These are phyloP conservation scores for Agraylea sexmaculata DNA, from an alignment of 1,140 invertebrate genomes.

Conservation along the genomic window DNA sequence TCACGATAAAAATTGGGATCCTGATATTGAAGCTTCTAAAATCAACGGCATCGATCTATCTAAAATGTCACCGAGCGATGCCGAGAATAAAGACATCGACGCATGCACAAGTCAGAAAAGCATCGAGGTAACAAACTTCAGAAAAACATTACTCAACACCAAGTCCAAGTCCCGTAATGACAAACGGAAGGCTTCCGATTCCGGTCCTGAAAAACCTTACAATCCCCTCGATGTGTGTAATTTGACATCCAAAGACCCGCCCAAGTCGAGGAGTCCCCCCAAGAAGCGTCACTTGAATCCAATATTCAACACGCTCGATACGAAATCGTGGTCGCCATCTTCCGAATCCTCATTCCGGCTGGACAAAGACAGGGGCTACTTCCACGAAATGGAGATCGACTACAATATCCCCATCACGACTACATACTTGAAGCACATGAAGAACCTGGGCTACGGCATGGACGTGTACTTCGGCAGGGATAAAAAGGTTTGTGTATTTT, in stretches of 20 bases:
- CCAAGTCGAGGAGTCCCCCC: slow-evolving; percentile 35
- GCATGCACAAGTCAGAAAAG: background rate
- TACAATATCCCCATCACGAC: slow-evolving; percentile 77
- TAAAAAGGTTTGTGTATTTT: slow-evolving; percentile 35
- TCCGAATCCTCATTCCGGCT: slow-evolving; percentile 33
- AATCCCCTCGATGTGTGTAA: slow-evolving; percentile 56
- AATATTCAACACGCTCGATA: slow-evolving; percentile 18
- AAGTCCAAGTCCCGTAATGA: slow-evolving; percentile 24
- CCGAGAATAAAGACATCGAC: slow-evolving; percentile 4
- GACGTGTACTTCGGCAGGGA: slow-evolving; percentile 50
- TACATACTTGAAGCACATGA: slow-evolving; percentile 71
- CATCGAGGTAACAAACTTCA: slow-evolving; percentile 24
- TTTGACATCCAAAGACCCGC: slow-evolving; percentile 51
- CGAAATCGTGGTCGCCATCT: slow-evolving; percentile 19
- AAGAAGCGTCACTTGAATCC: slow-evolving; percentile 31
- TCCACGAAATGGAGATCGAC: slow-evolving; percentile 48
- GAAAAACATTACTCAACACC: slow-evolving; percentile 27
- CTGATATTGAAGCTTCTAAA: slow-evolving; percentile 33
- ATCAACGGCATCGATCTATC: slow-evolving; percentile 17
- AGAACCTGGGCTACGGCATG: slow-evolving; percentile 44
- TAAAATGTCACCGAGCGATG: slow-evolving; percentile 12
- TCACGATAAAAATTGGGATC: slow-evolving; percentile 39
- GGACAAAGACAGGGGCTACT: slow-evolving; percentile 22
- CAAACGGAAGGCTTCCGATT: slow-evolving; percentile 26
- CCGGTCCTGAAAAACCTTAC: slow-evolving; percentile 48